A percentile compares a stretch with the other conserved stretches of the same genome.
These are phyloP conservation scores for Otis tarda DNA, from an alignment of 2,113 vertebrate genomes.

Conservation along the genomic window DNA sequence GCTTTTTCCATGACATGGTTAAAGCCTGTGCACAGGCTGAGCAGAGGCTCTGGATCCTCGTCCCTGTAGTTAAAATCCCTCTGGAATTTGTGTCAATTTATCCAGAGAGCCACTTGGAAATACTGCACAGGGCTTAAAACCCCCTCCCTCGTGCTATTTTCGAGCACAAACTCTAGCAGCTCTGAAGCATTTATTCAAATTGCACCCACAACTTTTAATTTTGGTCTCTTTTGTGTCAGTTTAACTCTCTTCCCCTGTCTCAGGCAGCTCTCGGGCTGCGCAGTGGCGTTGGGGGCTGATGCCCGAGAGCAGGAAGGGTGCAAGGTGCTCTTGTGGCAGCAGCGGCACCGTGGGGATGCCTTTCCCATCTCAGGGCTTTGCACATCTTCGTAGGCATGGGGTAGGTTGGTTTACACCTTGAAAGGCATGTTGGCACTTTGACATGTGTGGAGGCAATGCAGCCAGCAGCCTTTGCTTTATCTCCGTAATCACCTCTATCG, in stretches of 20 bases:
- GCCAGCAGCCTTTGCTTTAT: conserved; percentile 5
- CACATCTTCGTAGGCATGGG: neutral
- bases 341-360: rapidly evolving
- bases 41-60: neutral
- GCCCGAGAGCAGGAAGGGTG: neutral
- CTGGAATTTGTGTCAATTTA: conserved; percentile 43
- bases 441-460: neutral
- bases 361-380: neutral
- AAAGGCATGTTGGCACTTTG: neutral
- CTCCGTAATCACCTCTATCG: neutral
- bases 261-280: neutral
- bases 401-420: neutral
- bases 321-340: neutral
- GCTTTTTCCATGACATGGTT: neutral
- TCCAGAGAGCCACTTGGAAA: conserved; percentile 17
- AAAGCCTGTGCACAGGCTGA: neutral
- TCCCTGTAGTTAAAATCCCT: conserved; percentile 11
- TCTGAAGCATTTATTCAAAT: conserved; percentile 4
- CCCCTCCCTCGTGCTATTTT: neutral
- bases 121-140: neutral
- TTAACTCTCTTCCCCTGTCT: neutral
- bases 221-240: neutral
- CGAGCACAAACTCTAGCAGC: neutral
- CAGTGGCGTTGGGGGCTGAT: neutral
- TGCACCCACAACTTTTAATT: conserved; percentile 5